Evolutionary conservation across 2,113 vertebrate genomes (phyloP).

Genomic region (Percina caprodes): DNA sequence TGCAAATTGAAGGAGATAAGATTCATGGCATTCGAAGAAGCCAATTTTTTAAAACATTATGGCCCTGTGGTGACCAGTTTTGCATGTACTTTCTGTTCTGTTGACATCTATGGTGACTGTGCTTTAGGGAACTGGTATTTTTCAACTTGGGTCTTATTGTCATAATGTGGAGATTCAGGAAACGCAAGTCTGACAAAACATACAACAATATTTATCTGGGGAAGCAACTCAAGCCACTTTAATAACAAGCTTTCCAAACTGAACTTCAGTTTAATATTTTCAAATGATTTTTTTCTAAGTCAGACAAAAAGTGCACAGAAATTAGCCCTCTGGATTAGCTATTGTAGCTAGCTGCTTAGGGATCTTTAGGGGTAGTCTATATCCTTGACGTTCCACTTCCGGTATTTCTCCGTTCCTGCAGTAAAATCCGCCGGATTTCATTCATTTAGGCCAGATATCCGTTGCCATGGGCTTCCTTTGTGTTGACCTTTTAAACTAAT

Average conservation of each 20-base stretch:
- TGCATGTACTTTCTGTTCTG: conserved; percentile 39
- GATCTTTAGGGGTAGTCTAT: background rate
- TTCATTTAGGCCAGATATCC: no score
- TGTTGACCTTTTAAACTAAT: no score
- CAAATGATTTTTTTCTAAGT: background rate
- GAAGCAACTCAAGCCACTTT: conserved; percentile 2
- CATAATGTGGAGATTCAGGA: conserved; percentile 1
- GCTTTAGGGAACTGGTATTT: conserved; percentile 13
- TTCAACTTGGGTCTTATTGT: background rate
- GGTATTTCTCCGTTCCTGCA: no score
- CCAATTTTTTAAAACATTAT: conserved; percentile 40
- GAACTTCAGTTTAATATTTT: background rate
- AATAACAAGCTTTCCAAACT: background rate
- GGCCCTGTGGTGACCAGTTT: conserved; percentile 17
- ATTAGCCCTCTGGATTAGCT: background rate
- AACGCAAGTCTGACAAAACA: background rate
- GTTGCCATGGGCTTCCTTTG: no score
- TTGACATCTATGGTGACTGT: conserved; percentile 31
- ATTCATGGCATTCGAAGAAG: conserved; percentile 23
- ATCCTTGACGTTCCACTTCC: no score
- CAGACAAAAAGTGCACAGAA: background rate
- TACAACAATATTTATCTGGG: background rate
- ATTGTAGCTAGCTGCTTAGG: background rate
- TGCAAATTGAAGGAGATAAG: conserved; percentile 43
- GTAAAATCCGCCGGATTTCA: no score